A percentile compares a stretch with the other conserved stretches of the same genome.
Evolutionary conservation across 2,888 invertebrate genomes (phyloP).

Genomic region (Timandra comae): DNA sequence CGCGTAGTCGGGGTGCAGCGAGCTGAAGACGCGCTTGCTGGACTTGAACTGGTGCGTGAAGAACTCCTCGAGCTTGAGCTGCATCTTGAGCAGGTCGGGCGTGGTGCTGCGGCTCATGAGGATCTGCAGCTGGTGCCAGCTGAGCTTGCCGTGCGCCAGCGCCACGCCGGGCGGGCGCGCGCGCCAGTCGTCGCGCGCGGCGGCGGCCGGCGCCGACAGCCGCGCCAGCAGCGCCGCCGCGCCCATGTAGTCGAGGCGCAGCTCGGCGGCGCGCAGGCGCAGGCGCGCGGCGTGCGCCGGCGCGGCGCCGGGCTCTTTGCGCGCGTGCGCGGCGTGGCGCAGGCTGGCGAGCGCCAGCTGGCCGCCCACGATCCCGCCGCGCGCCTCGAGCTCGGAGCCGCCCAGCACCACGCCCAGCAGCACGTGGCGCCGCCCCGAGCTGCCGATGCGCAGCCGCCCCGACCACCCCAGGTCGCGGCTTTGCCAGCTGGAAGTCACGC

Average conservation of each 20-base stretch:
- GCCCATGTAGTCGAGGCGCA: conserved; percentile 98
- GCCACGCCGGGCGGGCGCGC: conserved; percentile 21
- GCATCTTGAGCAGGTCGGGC: conserved; percentile 97
- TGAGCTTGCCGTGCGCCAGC: conserved; percentile 50
- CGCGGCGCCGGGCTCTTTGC: conserved; percentile 86
- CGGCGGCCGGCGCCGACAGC: conserved; percentile 86
- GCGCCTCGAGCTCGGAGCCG: conserved; percentile 94
- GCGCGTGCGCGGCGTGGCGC: conserved; percentile 91
- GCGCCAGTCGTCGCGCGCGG: conserved; percentile 89
- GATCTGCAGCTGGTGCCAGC: conserved; percentile 96
- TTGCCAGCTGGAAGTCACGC: too few species aligned
- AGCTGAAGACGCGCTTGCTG: conserved; percentile 93
- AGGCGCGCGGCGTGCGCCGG: conserved; percentile 92
- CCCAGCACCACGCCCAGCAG: conserved; percentile 91
- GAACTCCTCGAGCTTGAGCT: conserved; percentile 96
- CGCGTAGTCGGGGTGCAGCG: conserved; percentile 63
- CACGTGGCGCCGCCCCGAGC: conserved; percentile 95
- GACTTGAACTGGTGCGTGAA: conserved; percentile 98
- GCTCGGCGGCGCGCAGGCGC: conserved; percentile 89
- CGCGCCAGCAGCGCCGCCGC: conserved; percentile 95
- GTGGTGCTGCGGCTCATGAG: conserved; percentile 98
- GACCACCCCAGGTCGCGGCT: conserved; percentile 94
- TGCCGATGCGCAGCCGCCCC: conserved; percentile 94
- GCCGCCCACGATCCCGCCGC: conserved; percentile 98
- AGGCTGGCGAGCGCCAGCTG: conserved; percentile 92